A percentile compares a stretch with the other conserved stretches of the same genome.
Evolutionary conservation across 2,797 vertebrate species (phyloP).

Genomic region (Dicrostonyx torquatus): DNA sequence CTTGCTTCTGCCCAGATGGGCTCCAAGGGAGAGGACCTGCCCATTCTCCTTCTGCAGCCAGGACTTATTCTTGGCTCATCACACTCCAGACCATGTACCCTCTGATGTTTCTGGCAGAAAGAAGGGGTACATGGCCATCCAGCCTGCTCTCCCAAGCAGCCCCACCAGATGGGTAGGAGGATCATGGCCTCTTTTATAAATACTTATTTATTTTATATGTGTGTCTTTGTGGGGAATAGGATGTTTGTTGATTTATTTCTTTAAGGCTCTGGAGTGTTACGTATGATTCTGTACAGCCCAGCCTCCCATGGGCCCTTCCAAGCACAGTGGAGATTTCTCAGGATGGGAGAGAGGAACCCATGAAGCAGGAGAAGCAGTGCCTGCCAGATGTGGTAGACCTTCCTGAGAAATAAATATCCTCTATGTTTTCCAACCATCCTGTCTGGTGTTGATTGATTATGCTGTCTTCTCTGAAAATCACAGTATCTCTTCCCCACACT

Average conservation of each 20-base stretch:
- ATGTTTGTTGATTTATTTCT: constrained; percentile 80
- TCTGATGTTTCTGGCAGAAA: constrained; percentile 1
- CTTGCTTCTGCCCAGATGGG: background rate
- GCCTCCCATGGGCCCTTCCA: constrained; percentile 40
- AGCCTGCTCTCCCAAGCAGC: background rate
- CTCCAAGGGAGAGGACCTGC: background rate
- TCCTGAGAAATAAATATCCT: constrained; percentile 80
- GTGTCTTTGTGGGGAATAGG: constrained; percentile 67
- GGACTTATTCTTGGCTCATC: background rate
- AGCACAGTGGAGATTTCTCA: constrained; percentile 58
- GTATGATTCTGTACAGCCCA: constrained; percentile 55
- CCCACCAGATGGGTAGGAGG: background rate
- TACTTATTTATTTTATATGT: constrained; percentile 74
- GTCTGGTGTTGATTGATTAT: constrained; percentile 37
- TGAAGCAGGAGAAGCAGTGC: constrained; percentile 30
- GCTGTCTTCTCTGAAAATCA: background rate
- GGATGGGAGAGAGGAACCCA: constrained; percentile 17
- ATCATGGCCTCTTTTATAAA: constrained; percentile 58
- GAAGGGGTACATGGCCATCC: background rate
- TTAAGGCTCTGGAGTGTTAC: constrained; percentile 78
- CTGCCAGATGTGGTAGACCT: constrained; percentile 67
- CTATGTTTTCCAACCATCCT: constrained; percentile 75
- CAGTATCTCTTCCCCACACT: background rate
- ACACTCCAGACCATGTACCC: background rate
- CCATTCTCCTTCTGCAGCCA: background rate